These are phyloP conservation scores for Pangasianodon gigas DNA, from an alignment of 2,113 vertebrate genomes.

Conservation along the genomic window DNA sequence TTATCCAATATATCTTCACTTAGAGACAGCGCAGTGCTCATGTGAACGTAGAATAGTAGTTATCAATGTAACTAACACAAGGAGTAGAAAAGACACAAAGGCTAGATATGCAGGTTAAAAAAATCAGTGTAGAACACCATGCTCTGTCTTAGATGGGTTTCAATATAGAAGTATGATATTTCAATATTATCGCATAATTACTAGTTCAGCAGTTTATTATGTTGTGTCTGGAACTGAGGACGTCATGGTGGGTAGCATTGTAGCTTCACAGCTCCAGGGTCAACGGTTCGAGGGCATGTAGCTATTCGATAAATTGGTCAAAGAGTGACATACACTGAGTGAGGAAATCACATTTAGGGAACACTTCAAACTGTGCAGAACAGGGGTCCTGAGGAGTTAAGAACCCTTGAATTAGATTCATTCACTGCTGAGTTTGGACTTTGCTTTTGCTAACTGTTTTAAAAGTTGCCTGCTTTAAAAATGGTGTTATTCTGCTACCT, in stretches of 20 bases:
- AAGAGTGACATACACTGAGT: not conserved
- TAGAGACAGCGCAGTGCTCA: not conserved
- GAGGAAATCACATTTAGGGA: not conserved
- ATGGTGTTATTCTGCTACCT: not conserved
- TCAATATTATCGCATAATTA: not conserved
- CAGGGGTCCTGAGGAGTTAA: not conserved
- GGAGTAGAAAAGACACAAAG: not conserved
- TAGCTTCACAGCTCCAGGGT: not conserved
- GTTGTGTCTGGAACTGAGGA: not conserved
- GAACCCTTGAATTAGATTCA: not conserved
- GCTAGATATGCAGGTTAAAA: not conserved
- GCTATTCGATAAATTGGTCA: not conserved
- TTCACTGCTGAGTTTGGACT: not conserved
- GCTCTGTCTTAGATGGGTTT: not conserved
- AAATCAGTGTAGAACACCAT: not conserved
- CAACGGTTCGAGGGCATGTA: not conserved
- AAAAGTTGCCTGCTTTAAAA: conserved; percentile 2
- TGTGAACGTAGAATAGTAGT: not conserved
- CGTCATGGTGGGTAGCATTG: not conserved
- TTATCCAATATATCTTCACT: not conserved
- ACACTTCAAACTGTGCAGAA: not conserved
- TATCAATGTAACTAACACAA: not conserved
- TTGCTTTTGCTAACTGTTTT: not conserved
- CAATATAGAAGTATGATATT: not conserved
- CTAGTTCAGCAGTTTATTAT: not conserved